These are phyloP conservation scores for Caenorhabditis macrosperma DNA, from an alignment of 2,888 invertebrate genomes.

Conservation along the genomic window DNA sequence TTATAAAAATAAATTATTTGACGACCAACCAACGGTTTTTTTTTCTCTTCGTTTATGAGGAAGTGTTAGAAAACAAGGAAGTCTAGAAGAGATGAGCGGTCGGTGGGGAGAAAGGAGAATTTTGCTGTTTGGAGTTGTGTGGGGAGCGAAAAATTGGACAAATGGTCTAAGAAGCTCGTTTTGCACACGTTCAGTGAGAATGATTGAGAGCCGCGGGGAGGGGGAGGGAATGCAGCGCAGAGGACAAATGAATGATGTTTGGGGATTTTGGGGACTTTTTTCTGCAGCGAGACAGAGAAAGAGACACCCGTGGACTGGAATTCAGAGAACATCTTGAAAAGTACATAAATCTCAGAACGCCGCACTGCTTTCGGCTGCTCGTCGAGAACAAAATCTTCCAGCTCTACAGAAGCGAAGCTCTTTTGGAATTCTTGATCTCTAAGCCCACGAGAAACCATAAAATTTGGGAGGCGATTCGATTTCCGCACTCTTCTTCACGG, in stretches of 20 bases:
- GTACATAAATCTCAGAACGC: background rate
- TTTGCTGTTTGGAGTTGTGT: background rate
- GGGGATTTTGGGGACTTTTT: background rate
- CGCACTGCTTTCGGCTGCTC: too few species aligned
- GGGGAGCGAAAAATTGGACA: background rate
- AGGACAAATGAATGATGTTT: background rate
- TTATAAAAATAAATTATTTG: conserved; percentile 12
- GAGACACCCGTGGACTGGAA: too few species aligned
- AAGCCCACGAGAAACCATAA: background rate
- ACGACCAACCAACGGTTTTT: too few species aligned
- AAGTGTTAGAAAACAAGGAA: conserved; percentile 4
- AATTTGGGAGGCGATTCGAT: background rate
- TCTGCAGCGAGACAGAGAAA: background rate
- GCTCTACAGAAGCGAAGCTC: too few species aligned
- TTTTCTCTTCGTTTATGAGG: background rate
- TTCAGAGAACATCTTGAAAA: background rate
- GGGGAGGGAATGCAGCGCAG: too few species aligned
- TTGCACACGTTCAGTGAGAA: background rate
- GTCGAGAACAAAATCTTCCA: too few species aligned
- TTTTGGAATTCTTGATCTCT: background rate
- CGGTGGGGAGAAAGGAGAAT: background rate
- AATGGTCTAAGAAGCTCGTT: background rate
- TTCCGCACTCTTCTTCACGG: background rate
- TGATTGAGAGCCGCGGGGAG: too few species aligned
- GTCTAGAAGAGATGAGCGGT: background rate